phyloP scores from a whole-genome alignment of 2,888 invertebrate species.

The Antheraea yamamai region DNA sequence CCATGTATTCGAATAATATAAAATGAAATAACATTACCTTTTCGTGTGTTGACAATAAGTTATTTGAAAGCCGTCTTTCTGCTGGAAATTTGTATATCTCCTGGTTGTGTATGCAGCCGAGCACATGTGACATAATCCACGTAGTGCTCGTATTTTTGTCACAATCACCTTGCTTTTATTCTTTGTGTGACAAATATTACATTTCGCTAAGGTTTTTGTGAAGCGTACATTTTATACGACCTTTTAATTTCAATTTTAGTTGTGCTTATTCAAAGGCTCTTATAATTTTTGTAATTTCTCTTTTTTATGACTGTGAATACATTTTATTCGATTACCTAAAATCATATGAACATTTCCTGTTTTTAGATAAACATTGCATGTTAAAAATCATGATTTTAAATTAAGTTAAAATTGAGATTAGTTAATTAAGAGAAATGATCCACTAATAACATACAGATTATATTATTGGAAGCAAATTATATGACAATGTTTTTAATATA shows the following conservation, averaged over 20 bases:
- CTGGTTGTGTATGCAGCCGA: conserved; percentile 9
- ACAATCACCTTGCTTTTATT: conserved; percentile 11
- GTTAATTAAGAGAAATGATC: too few species aligned
- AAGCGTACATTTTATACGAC: not conserved
- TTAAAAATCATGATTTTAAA: too few species aligned
- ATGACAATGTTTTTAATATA: too few species aligned
- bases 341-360: not conserved
- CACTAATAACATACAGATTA: too few species aligned
- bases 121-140: conserved; percentile 9
- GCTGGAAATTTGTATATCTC: not conserved
- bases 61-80: not conserved
- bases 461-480: too few species aligned
- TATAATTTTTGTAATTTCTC: not conserved
- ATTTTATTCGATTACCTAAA: not conserved
- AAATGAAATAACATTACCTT: not conserved
- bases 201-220: not conserved
- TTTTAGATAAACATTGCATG: too few species aligned
- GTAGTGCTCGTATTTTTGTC: conserved; percentile 14
- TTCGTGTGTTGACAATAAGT: not conserved
- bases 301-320: not conserved
- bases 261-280: not conserved
- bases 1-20: not conserved
- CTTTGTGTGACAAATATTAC: conserved; percentile 11
- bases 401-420: too few species aligned
- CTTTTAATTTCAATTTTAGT: not conserved